Evolutionary conservation across 2,797 vertebrate species (phyloP), one percentile per base, ranked within the genome.

Genomic region (Tenualosa thibaudeaui): DNA sequence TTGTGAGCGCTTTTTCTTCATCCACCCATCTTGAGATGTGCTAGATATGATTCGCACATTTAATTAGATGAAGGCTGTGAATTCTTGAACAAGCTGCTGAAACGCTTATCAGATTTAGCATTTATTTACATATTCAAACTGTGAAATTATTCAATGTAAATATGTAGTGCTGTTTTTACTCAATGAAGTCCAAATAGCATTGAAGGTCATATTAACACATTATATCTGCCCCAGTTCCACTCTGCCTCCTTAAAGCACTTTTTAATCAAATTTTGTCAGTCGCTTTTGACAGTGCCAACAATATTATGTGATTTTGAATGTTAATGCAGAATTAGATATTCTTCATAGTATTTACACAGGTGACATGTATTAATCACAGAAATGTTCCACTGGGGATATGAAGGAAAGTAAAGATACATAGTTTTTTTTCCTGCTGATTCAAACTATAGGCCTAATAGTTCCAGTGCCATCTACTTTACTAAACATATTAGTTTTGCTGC

Each of bases 41-140:
- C 68, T 43, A 75, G 37, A 75, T 40, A 43, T 10, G 31, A 75
- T 43, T 75, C 68, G 31, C 68, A 75, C 68, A 37, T 75, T 75
- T 75, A 40, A 75, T 75, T 43, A 75, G 68, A 75, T 0, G 68
- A 75, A 40, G 68, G 31, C 68, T 37, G 68, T 43, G 68, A 75
- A 75, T 75, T 43, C 24, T 31, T 65, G 9, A 40, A 19, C 15
- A 37, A 75, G 68, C 68, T 40, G 68, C 37, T 75, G 31, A 71
- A 0, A 17, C 2, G 31, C 12, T 40, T 75, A 8, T 40, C 68
- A 15, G 37, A 7, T 75, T 40, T 19, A 40, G 37, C 31, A 40
- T 75, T 75, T 5, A 75, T 75, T 75, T 75, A 15, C 68, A 75
- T 19, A 40, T 75, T 75, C 5, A 75, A 6, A 17, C 68, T 75